Evolutionary conservation across 1,140 invertebrate genomes (phyloP), one percentile per base, ranked within the genome.

Genomic region (Calliphora vicina): DNA sequence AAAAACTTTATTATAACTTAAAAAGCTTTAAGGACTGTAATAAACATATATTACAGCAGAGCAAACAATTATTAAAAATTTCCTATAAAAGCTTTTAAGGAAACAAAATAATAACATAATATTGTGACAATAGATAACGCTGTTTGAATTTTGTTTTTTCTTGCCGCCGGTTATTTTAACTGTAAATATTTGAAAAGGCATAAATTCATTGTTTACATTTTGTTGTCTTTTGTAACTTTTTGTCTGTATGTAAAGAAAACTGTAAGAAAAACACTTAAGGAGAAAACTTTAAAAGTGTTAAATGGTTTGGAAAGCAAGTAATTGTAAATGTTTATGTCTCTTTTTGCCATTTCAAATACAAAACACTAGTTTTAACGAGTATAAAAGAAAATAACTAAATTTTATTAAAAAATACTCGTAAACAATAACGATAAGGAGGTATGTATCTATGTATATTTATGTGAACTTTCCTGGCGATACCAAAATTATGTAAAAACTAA

Each of bases 291-390:
- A 67, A 67, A 67, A 67, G 61, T 67, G 61, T 67, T 67, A 67
- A 67, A 67, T 67, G 61, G 61, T 67, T 67, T 67, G 61, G 61
- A 67, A 67, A 67, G 61, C 61, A 67, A 67, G 61, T 67, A 67
- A 67, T 23, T 67, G n/a, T 67, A 67, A 67, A 67, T 67, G 61
- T 67, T 67, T 67, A 67, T 67, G 57, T 67, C 57, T 67, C 57
- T 67, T 23, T 67, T 67, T 67, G 61, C 20, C n/a, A 67, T 67
- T 67, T 67, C 6, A 67, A 67, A 67, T 25, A 23, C n/a, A 67
- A 67, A 67, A 25, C 20, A 67, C 61, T 67, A 67, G n/a, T 67
- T 8, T 67, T 23, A 67, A 67, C 61, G 50, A 57, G 15, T 67
- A 67, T 12, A 67, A 57, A 67, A 23, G 61, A 67, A 67, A 67